Conservation (phyloP, 2,797 vertebrate genomes). For the Trematomus bernacchii region DNA sequence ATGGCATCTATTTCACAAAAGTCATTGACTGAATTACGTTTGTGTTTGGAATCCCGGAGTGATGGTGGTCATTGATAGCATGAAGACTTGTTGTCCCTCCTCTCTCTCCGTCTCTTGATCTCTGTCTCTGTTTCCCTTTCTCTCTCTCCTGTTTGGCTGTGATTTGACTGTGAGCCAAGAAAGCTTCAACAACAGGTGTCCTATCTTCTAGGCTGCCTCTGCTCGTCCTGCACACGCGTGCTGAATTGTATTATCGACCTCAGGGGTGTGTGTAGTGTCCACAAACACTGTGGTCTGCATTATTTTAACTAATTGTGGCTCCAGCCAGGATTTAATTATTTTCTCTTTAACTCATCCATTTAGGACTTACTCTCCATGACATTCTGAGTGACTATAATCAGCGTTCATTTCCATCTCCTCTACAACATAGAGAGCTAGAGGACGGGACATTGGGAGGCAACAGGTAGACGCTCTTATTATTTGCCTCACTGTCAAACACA, state of each 20-base stretch:
- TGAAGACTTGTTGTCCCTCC: background rate
- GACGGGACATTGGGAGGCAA: conserved; percentile 58
- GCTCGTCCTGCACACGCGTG: background rate
- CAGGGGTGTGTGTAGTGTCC: background rate
- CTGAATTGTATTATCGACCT: conserved; percentile 6
- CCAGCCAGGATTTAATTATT: conserved; percentile 14
- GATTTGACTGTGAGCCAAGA: conserved; percentile 21
- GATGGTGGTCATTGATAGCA: background rate
- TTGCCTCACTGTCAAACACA: conserved; percentile 70
- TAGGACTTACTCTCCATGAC: background rate
- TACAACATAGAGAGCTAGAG: conserved; percentile 42
- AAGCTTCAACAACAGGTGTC: conserved; percentile 21
- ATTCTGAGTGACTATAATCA: conserved; percentile 61
- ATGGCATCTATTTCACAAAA: no score
- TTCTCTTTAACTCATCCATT: conserved; percentile 9
- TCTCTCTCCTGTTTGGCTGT: background rate
- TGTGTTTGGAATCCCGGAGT: no score
- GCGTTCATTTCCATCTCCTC: conserved; percentile 47
- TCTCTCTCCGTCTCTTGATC: background rate
- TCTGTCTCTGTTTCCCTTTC: background rate
- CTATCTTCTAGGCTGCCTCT: conserved; percentile 20
- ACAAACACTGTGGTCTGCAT: conserved; percentile 7
- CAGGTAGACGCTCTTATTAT: conserved; percentile 71
- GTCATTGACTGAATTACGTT: no score
- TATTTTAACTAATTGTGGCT: conserved; percentile 16